Conservation (phyloP, 2,113 vertebrate species). For the Helogale parvula region DNA sequence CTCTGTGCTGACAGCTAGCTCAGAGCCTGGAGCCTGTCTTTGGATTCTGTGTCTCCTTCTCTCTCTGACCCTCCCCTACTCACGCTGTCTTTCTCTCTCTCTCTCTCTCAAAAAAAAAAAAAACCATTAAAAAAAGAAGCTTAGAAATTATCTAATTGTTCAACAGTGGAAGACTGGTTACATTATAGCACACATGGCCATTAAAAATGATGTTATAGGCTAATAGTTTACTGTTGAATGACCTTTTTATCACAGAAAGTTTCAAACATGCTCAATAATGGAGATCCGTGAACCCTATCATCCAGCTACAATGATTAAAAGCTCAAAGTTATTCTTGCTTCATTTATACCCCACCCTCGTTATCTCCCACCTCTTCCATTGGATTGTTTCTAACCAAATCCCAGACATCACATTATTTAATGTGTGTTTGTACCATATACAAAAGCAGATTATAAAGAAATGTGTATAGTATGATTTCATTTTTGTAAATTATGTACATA, state of each 20-base stretch:
- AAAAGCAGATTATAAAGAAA: background rate
- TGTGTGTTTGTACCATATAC: background rate
- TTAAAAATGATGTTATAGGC: conserved; percentile 1
- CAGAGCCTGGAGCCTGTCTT: too few relatives aligned
- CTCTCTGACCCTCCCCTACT: too few relatives aligned
- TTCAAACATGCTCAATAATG: background rate
- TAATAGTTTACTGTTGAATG: background rate
- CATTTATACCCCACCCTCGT: background rate
- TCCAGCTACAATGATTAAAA: background rate
- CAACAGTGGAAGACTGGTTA: background rate
- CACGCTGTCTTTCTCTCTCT: too few relatives aligned
- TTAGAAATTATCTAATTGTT: conserved; percentile 9
- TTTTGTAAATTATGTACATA: background rate
- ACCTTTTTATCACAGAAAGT: background rate
- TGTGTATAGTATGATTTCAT: background rate
- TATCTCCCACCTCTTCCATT: background rate
- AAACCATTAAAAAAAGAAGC: background rate
- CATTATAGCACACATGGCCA: background rate
- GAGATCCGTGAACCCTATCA: background rate
- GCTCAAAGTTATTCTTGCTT: background rate
- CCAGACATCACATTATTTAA: background rate
- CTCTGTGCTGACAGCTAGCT: too few relatives aligned
- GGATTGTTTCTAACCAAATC: conserved; percentile 43
- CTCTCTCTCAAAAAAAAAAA: too few relatives aligned
- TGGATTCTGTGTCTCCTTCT: too few relatives aligned